Evolutionary conservation across 64 coral and sea anemone species (phyloP).

Genomic region (Pocillopora verrucosa): DNA sequence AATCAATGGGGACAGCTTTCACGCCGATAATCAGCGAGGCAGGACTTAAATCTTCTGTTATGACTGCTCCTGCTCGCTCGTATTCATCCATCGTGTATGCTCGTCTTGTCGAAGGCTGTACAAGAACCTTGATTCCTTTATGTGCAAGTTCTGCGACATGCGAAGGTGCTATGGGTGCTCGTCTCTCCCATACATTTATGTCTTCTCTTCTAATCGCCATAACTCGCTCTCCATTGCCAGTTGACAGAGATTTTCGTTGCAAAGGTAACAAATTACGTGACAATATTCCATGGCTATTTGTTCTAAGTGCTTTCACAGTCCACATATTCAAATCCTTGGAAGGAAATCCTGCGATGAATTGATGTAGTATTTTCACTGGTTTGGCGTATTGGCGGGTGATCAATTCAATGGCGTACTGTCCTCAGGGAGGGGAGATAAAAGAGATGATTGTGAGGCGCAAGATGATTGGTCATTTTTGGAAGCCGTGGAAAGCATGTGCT

Average conservation of each 20-base stretch:
- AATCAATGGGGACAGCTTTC: conserved; percentile 89
- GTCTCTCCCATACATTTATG: conserved; percentile 97
- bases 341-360: neutral
- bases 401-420: neutral
- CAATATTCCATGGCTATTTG: neutral
- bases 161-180: conserved; percentile 88
- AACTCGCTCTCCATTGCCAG: conserved; percentile 35
- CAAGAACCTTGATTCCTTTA: conserved; percentile 95
- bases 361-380: neutral
- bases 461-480: too few species aligned
- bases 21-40: conserved; percentile 95
- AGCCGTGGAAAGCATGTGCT: too few species aligned
- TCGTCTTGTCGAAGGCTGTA: conserved; percentile 94
- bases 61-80: conserved; percentile 79
- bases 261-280: conserved; percentile 11
- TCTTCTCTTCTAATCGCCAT: conserved; percentile 98
- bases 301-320: conserved; percentile 2
- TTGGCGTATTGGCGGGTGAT: too few species aligned
- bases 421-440: neutral
- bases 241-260: neutral
- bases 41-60: conserved; percentile 86
- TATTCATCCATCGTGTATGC: conserved; percentile 99
- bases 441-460: neutral
- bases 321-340: conserved; percentile 1
- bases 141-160: conserved; percentile 89